Conservation (phyloP, 2,113 vertebrate species). For the Pelmatolapia mariae region DNA sequence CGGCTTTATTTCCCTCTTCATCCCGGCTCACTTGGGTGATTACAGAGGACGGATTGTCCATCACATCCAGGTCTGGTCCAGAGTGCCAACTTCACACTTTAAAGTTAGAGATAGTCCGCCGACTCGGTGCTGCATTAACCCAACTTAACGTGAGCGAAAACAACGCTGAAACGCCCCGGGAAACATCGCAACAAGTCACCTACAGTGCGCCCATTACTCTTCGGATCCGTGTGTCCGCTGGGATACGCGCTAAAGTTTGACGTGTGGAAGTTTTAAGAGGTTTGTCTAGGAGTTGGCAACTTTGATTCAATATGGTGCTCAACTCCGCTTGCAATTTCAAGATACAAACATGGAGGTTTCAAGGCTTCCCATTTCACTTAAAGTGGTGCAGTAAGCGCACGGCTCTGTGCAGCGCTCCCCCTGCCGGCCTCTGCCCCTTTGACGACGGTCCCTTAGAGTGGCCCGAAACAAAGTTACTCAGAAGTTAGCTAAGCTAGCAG, state of each 20-base stretch:
- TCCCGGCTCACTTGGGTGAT: slow-evolving; percentile 79
- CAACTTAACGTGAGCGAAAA: background rate
- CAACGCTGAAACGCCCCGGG: background rate
- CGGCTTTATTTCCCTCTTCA: slow-evolving; percentile 66
- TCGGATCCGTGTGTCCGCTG: background rate
- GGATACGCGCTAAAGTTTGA: background rate
- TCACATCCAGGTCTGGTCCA: slow-evolving; percentile 61
- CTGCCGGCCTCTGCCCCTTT: background rate
- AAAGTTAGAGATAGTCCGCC: slow-evolving; percentile 30
- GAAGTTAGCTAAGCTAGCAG: slow-evolving; percentile 11
- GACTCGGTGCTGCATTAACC: slow-evolving; percentile 38
- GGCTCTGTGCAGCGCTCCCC: background rate
- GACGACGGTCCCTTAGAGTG: slow-evolving; percentile 41
- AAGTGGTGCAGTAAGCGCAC: slow-evolving; percentile 58
- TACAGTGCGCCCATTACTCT: slow-evolving; percentile 10
- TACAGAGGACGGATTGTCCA: slow-evolving; percentile 75
- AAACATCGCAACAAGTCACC: slow-evolving; percentile 10
- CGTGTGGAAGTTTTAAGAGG: background rate
- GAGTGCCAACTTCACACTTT: slow-evolving; percentile 38
- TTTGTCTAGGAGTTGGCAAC: slow-evolving; percentile 56
- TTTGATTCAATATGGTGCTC: slow-evolving; percentile 80
- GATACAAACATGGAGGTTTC: slow-evolving; percentile 82
- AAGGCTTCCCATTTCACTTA: slow-evolving; percentile 74
- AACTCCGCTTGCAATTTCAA: slow-evolving; percentile 73
- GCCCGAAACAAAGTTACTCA: background rate